Conservation (phyloP, 2,113 vertebrate genomes). For the Clinocottus analis region DNA sequence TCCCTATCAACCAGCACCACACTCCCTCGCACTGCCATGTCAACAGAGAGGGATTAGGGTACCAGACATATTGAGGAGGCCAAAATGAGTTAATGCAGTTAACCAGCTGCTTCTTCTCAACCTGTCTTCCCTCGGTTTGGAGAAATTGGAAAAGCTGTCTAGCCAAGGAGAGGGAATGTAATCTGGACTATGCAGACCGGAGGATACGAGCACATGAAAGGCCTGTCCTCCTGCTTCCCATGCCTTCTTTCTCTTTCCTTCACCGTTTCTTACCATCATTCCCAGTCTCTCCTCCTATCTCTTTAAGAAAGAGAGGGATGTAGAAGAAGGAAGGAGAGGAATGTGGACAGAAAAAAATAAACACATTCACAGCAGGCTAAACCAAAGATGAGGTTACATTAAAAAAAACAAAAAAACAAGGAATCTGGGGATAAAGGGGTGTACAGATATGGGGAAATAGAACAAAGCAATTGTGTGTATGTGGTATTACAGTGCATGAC, state of each 20-base stretch:
- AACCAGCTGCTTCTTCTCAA: slow-evolving; percentile 73
- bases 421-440: slow-evolving; percentile 5
- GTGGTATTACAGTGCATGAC: slow-evolving; percentile 86
- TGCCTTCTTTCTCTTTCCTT: slow-evolving; percentile 72
- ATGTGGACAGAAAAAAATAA: slow-evolving; percentile 54
- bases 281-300: slow-evolving; percentile 49
- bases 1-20: slow-evolving; percentile 74
- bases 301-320: slow-evolving; percentile 51
- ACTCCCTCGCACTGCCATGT: slow-evolving; percentile 71
- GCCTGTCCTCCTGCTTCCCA: slow-evolving; percentile 58
- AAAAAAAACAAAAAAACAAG: slow-evolving; percentile 34
- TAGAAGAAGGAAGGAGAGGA: slow-evolving; percentile 64
- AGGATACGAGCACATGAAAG: slow-evolving; percentile 74
- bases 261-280: slow-evolving; percentile 61
- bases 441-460: slow-evolving; percentile 69
- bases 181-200: slow-evolving; percentile 80
- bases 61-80: slow-evolving; percentile 57
- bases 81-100: slow-evolving; percentile 76
- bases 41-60: slow-evolving; percentile 77
- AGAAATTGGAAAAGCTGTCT: slow-evolving; percentile 79
- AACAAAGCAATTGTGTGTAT: slow-evolving; percentile 63
- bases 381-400: slow-evolving; percentile 11
- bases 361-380: slow-evolving; percentile 61
- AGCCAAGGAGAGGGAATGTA: slow-evolving; percentile 69
- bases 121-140: slow-evolving; percentile 68